Base-by-base conservation (phyloP, 2,888 invertebrate genomes). In the Blera fallax region DNA sequence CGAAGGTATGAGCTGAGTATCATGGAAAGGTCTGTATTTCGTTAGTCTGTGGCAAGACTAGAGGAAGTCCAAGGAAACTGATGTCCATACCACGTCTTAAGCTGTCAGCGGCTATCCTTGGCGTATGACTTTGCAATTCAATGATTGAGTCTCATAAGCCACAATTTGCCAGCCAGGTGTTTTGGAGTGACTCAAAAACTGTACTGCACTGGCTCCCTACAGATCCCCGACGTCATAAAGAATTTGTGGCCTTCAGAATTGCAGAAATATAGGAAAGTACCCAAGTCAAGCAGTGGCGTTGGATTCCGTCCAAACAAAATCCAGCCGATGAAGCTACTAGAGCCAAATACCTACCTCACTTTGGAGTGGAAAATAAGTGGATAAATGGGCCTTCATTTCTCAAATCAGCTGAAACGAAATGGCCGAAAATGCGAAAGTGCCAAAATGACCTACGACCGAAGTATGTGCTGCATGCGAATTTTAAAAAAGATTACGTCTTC, bases 251-350 rank as follows among this genome's bases (percentile, higher is more conserved):
- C 2, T 72, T 21, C n/a, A 14, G 40, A 16, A 40, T 54, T 18
- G 54, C 69, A 6, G 69, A 69, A 43, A 69, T 43, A 8, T 21
- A 54, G 0, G n/a, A 37, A 21, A 48, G 67, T 18, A 21, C 56
- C 14, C 40, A n/a, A 58, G 43, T 50, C 32, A 37, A 48, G 14
- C 72, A 73, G 11, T 73, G 62, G 73, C 62, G 52, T 2, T 73
- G 62, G 52, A 10, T 73, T 24, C 45, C 64, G 10, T 65, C 56
- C 5, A 64, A 74, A 24, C 29, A n/a, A n/a, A 54, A 64, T 24
- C 32, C 74, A 24, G 64, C 43, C 8, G 56, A 56, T 4, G 65
- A 74, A 14, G 64, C 74, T 40, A 65, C 65, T 11, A 21, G 69
- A 10, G 52, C 24, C 1, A 45, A 45, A 14, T 45, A 50, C n/a